Evolutionary conservation across 35 echinoderm and acorn worm genomes (phyloP).

Genomic region (Apostichopus japonicus): DNA sequence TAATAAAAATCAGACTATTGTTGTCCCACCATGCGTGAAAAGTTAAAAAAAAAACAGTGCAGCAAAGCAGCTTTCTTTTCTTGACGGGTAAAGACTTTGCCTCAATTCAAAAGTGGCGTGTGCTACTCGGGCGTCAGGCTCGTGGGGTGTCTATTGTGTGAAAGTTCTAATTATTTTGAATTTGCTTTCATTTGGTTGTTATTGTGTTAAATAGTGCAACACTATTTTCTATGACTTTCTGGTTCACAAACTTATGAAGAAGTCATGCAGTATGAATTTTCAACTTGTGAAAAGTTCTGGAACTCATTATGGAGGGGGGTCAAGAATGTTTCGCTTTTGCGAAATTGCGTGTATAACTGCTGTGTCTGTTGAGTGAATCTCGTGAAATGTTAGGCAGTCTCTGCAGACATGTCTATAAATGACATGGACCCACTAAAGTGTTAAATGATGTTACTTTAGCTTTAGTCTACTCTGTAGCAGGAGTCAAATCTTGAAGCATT

Average conservation of each 20-base stretch:
- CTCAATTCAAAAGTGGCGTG: background rate
- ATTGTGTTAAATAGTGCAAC: background rate
- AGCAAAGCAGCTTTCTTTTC: background rate
- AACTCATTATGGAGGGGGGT: too few species aligned
- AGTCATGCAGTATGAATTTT: background rate
- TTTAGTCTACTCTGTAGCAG: too few species aligned
- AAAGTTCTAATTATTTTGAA: slow-evolving; percentile 1
- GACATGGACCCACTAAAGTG: too few species aligned
- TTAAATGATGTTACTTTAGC: too few species aligned
- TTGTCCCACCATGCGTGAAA: background rate
- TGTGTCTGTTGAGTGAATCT: too few species aligned
- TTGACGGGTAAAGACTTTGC: background rate
- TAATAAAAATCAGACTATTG: background rate
- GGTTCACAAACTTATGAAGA: background rate
- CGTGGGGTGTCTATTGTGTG: background rate
- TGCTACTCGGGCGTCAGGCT: slow-evolving; percentile 8
- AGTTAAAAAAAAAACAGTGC: background rate
- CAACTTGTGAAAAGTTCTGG: background rate
- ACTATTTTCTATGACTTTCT: background rate
- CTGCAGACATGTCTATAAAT: too few species aligned
- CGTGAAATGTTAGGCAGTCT: too few species aligned
- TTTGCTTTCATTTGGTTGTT: background rate
- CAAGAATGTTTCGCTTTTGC: too few species aligned
- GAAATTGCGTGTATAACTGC: too few species aligned
- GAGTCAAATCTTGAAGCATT: too few species aligned